Percentiles rank a stretch among this genome's conserved stretches.
phyloP scores from a whole-genome alignment of 1,140 invertebrate genomes.

The Ruditapes philippinarum region DNA sequence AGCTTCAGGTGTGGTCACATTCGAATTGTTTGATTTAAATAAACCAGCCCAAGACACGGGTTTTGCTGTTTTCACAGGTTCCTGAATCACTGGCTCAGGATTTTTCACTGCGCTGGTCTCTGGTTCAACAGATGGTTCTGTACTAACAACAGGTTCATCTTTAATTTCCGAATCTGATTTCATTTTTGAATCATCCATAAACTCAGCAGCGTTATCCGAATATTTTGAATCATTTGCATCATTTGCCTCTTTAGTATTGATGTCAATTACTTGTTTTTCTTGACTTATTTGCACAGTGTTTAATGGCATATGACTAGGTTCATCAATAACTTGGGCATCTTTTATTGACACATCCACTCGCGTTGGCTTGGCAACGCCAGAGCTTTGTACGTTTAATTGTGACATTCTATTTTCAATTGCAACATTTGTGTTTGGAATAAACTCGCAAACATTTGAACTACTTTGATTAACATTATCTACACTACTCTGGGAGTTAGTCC shows the following conservation, averaged over 20 bases:
- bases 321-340: constrained; percentile 9
- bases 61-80: constrained; percentile 26
- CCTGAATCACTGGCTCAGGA: not conserved
- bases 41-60: constrained; percentile 52
- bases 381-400: not conserved
- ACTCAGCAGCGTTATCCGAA: not conserved
- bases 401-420: not conserved
- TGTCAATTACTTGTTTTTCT: not conserved
- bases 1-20: not conserved
- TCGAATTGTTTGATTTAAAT: constrained; percentile 14
- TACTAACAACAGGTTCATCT: not conserved
- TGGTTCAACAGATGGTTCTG: not conserved
- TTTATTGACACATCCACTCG: constrained; percentile 49
- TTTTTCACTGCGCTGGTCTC: not conserved
- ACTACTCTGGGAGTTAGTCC: constrained; percentile 38
- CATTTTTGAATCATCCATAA: not conserved
- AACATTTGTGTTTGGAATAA: not conserved
- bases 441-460: constrained; percentile 21
- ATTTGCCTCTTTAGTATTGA: not conserved
- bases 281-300: not conserved
- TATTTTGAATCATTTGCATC: not conserved
- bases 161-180: not conserved
- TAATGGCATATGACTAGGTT: constrained; percentile 23
- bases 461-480: not conserved
- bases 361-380: not conserved